phyloP scores from a whole-genome alignment of 1,140 invertebrate species.

The Microplitis demolitor region DNA sequence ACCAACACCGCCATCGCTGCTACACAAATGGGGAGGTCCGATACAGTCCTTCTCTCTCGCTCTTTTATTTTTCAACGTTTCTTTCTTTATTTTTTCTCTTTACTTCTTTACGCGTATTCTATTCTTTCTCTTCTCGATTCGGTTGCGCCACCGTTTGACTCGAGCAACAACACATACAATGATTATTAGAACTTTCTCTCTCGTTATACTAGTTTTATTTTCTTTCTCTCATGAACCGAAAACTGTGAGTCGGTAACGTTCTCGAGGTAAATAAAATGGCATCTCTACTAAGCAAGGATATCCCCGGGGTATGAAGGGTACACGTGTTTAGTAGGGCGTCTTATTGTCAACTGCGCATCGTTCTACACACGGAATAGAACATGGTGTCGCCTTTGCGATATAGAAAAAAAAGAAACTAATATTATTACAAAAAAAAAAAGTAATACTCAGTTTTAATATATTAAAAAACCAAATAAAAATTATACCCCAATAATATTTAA shows the following conservation, averaged over 20 bases:
- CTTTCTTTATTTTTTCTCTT: not conserved
- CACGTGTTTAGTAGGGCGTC: conserved; percentile 32
- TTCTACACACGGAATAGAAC: not conserved
- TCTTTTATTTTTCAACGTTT: not conserved
- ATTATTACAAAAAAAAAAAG: not conserved
- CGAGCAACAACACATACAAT: too few relatives aligned
- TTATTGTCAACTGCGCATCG: not conserved
- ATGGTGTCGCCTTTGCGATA: not conserved
- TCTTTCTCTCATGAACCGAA: not conserved
- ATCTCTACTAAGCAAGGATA: conserved; percentile 33
- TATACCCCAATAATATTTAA: too few relatives aligned
- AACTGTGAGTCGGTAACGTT: not conserved
- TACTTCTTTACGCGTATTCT: not conserved
- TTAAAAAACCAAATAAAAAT: too few relatives aligned
- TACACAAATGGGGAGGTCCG: conserved; percentile 5
- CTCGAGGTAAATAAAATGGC: conserved; percentile 37
- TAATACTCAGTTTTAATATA: too few relatives aligned
- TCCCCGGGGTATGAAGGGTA: conserved; percentile 29
- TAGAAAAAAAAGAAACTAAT: not conserved
- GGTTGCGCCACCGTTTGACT: too few relatives aligned
- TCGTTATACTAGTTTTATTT: not conserved
- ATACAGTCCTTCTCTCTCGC: not conserved
- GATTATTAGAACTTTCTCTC: not conserved
- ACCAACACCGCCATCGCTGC: not conserved
- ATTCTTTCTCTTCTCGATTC: not conserved